Evolutionary conservation across 2,888 invertebrate species (phyloP).

Genomic region (Charanyca ferruginea): DNA sequence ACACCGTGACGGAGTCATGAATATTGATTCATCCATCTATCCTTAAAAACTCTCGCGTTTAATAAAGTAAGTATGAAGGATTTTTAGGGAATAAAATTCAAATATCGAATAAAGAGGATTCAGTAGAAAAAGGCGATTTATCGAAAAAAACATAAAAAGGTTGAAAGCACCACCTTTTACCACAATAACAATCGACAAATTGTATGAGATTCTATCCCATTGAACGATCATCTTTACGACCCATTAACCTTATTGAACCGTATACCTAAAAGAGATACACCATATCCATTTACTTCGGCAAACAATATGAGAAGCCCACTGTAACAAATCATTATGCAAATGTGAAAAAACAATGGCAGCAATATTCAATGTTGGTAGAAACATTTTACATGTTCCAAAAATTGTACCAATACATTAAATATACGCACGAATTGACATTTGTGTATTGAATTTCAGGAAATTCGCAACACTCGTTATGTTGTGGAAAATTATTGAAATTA

Average conservation of each 20-base stretch:
- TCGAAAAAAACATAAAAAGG: constrained; percentile 1
- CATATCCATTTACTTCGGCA: constrained; percentile 16
- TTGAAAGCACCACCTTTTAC: too few species aligned
- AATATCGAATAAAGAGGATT: not conserved
- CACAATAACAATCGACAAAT: constrained; percentile 24
- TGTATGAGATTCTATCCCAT: constrained; percentile 15
- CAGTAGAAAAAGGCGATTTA: constrained; percentile 5
- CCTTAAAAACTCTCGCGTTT: too few species aligned
- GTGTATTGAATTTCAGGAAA: constrained; percentile 23
- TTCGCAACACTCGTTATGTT: not conserved
- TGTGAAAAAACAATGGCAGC: not conserved
- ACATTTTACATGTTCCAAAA: not conserved
- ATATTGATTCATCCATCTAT: too few species aligned
- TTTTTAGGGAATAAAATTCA: not conserved
- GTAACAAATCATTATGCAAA: not conserved
- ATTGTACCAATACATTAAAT: not conserved
- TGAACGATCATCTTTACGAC: constrained; percentile 24
- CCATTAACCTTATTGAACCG: constrained; percentile 27
- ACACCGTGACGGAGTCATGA: too few species aligned
- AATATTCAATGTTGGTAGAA: too few species aligned
- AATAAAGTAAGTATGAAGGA: too few species aligned
- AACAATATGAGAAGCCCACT: constrained; percentile 7
- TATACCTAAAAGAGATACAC: constrained; percentile 9
- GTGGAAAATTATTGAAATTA: constrained; percentile 2
- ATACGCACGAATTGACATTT: constrained; percentile 5